These are phyloP conservation scores for Andrena praecox DNA, from an alignment of 2,888 invertebrate genomes.

Conservation along the genomic window DNA sequence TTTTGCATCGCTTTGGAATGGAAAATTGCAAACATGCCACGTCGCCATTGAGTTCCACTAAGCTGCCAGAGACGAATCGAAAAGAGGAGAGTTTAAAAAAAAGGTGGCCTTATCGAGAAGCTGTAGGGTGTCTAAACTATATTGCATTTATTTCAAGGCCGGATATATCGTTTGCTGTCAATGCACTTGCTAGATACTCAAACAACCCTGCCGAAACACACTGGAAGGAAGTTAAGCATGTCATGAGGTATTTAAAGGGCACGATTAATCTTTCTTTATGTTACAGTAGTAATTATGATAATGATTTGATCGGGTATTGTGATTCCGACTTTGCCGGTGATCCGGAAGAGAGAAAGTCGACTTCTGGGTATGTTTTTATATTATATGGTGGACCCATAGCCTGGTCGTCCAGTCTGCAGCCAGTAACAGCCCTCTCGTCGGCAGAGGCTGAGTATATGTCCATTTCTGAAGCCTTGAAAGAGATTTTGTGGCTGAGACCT, in stretches of 20 bases:
- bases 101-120: slow-evolving; percentile 6
- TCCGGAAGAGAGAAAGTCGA: slow-evolving; percentile 18
- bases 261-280: slow-evolving; percentile 5
- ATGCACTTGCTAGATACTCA: slow-evolving; percentile 15
- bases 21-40: neutral
- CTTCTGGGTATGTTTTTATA: slow-evolving; percentile 17
- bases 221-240: slow-evolving; percentile 24
- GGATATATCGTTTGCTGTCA: slow-evolving; percentile 17
- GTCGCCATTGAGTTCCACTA: neutral
- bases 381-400: slow-evolving; percentile 3
- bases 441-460: slow-evolving; percentile 31
- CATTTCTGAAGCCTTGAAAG: slow-evolving; percentile 20
- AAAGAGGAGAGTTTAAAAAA: neutral
- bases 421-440: slow-evolving; percentile 13
- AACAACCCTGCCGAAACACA: slow-evolving; percentile 17
- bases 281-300: neutral
- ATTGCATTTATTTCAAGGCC: slow-evolving; percentile 23
- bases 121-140: slow-evolving; percentile 21
- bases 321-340: neutral
- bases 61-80: neutral
- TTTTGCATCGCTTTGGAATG: slow-evolving; percentile 8
- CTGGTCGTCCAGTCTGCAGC: slow-evolving; percentile 21
- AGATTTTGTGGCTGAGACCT: slow-evolving; percentile 16
- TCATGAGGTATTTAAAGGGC: slow-evolving; percentile 26
- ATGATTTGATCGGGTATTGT: neutral